Conservation (phyloP, 1,140 invertebrate species). For the Macrocentrus cingulum region DNA sequence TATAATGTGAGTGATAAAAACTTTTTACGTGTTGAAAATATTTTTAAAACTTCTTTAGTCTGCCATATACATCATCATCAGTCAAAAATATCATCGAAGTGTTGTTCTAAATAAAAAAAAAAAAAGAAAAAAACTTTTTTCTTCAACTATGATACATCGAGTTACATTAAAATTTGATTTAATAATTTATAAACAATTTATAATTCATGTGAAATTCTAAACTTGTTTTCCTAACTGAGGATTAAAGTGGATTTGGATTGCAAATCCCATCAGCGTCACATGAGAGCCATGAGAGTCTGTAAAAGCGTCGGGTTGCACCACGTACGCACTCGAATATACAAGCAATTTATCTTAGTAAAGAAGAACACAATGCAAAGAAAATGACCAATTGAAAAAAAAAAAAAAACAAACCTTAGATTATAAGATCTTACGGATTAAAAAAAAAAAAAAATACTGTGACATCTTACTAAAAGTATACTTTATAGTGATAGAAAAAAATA, state of each 20-base stretch:
- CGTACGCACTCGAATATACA: neutral
- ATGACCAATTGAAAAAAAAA: neutral
- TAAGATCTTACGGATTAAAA: neutral
- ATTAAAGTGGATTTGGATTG: conserved; percentile 2
- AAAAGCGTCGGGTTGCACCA: neutral
- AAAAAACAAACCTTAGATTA: no score
- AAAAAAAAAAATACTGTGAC: neutral
- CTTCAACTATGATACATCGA: no score
- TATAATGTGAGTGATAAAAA: no score
- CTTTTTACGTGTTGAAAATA: no score
- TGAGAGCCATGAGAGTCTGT: neutral
- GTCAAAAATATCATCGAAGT: no score
- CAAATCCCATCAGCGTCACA: neutral
- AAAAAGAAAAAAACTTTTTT: no score
- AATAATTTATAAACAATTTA: neutral
- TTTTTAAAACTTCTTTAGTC: no score
- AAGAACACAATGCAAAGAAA: conserved; percentile 1
- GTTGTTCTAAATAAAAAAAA: no score
- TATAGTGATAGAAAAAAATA: neutral
- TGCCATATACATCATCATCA: no score
- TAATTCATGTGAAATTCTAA: conserved; percentile 1
- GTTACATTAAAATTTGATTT: no score
- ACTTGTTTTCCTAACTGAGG: neutral
- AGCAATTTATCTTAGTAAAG: neutral
- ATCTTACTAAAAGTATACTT: neutral